Evolutionary conservation across 2,888 invertebrate species (phyloP), one percentile per base, ranked within the genome.

Genomic region (Diplolepis rosae): DNA sequence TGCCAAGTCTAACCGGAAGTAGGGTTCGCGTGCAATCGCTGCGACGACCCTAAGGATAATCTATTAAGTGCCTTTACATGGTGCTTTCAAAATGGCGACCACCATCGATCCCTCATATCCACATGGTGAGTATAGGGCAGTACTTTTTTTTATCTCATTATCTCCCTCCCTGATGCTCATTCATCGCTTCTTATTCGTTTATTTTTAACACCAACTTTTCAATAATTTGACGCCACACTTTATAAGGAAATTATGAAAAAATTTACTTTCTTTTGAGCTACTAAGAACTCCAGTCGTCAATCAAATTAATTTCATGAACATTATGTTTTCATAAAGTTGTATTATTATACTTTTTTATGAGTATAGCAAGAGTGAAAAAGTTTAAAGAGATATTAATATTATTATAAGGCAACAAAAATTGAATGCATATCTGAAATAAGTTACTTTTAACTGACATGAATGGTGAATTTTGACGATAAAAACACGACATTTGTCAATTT

Each of bases 1-100:
- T 54, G 68, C 67, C 66, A 48, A 51, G 30, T 42, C 68, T 52
- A 67, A 71, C 67, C 77, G 81, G 80, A 82, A 79, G 79, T 73
- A 72, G 68, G 69, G 77, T 74, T 81, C 74, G 81, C 81, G 82
- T 81, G 82, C 82, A 78, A 82, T 81, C 77, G 74, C 72, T 69
- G 69, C 30, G 32, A 32, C 28, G 48, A 66, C 73, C 75, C 66
- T 74, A 75, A 78, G 76, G 78, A 77, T 78, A 80, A 79, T 78
- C 81, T 78, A 80, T 80, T 77, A 79, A 82, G 75, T 69, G 79
- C 72, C 69, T 65, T 66, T 75, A 73, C 65, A 18, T 69, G 52
- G 70, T 73, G 68, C 75, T 75, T 78, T 75, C 78, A 78, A 78
- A 77, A 78, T 78, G 77, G 77, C 77, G 72, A 77, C 74, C 70